These are phyloP conservation scores for Crocuta crocuta DNA, from an alignment of 2,113 vertebrate genomes.

Conservation along the genomic window DNA sequence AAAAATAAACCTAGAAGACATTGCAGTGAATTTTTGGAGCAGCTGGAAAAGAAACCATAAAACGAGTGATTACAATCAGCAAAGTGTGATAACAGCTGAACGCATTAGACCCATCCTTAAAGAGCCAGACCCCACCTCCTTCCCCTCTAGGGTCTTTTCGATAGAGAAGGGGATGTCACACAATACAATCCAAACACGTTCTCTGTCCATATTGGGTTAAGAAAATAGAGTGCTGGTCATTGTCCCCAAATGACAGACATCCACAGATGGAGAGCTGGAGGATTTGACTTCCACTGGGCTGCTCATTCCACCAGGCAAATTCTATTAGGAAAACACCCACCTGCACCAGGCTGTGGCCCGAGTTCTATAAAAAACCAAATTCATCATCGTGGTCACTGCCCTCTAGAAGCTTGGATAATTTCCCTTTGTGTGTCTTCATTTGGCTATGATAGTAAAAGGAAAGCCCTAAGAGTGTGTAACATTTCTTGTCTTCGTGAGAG, in stretches of 20 bases:
- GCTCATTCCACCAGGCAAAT: background rate
- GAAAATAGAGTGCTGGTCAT: conserved; percentile 57
- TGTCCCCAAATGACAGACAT: conserved; percentile 77
- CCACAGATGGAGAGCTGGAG: conserved; percentile 60
- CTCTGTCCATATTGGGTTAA: conserved; percentile 75
- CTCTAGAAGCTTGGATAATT: conserved; percentile 11
- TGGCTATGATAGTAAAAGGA: background rate
- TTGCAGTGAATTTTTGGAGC: conserved; percentile 68
- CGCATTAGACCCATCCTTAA: conserved; percentile 62
- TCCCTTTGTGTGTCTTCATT: background rate
- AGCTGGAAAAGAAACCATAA: conserved; percentile 81
- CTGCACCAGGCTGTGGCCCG: background rate
- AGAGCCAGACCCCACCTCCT: conserved; percentile 58
- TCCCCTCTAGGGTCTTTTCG: background rate
- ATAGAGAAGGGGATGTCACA: conserved; percentile 38
- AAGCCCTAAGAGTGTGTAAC: background rate
- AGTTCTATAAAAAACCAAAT: background rate
- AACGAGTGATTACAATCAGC: conserved; percentile 70
- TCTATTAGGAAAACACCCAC: conserved; percentile 34
- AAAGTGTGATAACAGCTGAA: conserved; percentile 78
- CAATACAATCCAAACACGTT: conserved; percentile 77
- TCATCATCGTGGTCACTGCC: background rate
- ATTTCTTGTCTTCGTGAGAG: background rate
- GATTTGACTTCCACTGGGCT: background rate
- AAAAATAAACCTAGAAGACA: conserved; percentile 80